Evolutionary conservation across 2,797 vertebrate genomes (phyloP).

Genomic region (Hephaestus fuliginosus): DNA sequence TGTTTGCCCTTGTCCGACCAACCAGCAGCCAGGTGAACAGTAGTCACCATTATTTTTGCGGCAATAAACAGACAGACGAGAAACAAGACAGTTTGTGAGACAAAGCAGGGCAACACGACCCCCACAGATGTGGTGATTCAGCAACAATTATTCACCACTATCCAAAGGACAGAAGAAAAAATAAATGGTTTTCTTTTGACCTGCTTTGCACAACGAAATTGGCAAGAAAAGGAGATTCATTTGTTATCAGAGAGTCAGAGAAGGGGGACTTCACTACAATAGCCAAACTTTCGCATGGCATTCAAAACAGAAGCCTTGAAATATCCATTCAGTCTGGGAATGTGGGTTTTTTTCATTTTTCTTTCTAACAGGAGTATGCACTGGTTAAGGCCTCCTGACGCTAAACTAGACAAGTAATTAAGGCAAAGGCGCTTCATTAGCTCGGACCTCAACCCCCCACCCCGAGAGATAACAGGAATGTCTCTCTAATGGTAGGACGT

Average conservation of each 20-base stretch:
- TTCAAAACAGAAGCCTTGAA: constrained; percentile 64
- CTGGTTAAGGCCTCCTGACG: constrained; percentile 71
- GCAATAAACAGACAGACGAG: constrained; percentile 63
- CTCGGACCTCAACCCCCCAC: constrained; percentile 57
- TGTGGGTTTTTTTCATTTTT: constrained; percentile 78
- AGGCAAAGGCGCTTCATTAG: constrained; percentile 82
- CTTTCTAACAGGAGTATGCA: constrained; percentile 72
- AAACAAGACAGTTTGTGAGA: constrained; percentile 62
- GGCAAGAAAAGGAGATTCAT: constrained; percentile 76
- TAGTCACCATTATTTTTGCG: constrained; percentile 58
- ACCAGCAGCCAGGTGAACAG: constrained; percentile 22
- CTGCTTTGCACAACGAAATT: constrained; percentile 80
- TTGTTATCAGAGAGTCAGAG: constrained; percentile 73
- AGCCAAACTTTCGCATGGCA: constrained; percentile 69
- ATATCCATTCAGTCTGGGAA: constrained; percentile 77
- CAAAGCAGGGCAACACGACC: constrained; percentile 69
- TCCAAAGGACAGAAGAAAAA: constrained; percentile 72
- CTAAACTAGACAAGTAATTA: constrained; percentile 80
- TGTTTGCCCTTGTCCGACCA: constrained; percentile 21
- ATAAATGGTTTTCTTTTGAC: constrained; percentile 82
- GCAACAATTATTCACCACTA: constrained; percentile 80
- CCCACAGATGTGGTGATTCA: constrained; percentile 81
- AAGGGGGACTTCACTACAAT: constrained; percentile 65
- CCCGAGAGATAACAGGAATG: constrained; percentile 61
- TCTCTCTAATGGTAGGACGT: constrained; percentile 45